A percentile compares a stretch with the other conserved stretches of the same genome.
phyloP scores from a whole-genome alignment of 2,797 vertebrate genomes.

The Myotis vivesi region DNA sequence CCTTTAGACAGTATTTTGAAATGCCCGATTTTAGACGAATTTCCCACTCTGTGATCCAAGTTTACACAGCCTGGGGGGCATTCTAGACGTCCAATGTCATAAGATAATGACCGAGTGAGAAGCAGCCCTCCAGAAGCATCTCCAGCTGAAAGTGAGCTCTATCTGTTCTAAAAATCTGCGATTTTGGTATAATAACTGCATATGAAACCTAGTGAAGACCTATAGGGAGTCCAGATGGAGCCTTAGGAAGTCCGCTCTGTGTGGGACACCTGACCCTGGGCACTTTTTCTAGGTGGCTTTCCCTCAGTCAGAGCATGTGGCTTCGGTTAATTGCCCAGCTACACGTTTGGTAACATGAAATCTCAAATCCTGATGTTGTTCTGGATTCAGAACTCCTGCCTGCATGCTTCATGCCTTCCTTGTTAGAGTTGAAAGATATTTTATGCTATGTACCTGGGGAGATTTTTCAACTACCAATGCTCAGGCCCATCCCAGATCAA shows the following conservation, averaged over 20 bases:
- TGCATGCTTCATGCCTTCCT: not conserved
- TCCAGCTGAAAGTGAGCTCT: not conserved
- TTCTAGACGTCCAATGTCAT: not conserved
- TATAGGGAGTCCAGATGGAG: not conserved
- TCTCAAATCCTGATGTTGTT: not conserved
- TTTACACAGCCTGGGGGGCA: not conserved
- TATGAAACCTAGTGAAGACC: not conserved
- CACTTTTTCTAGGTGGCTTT: not conserved
- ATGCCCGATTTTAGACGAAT: not conserved
- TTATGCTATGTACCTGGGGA: not conserved
- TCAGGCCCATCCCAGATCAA: not conserved
- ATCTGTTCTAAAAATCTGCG: not conserved
- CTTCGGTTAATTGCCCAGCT: not conserved
- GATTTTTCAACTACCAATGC: not conserved
- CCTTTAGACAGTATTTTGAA: not conserved
- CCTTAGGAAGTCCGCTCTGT: not conserved
- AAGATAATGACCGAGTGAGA: not conserved
- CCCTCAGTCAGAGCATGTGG: not conserved
- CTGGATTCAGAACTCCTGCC: not conserved
- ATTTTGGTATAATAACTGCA: not conserved
- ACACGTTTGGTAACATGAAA: not conserved
- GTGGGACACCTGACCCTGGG: rapidly evolving
- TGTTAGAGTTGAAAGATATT: not conserved
- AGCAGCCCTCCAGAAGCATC: not conserved
- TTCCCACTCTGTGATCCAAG: not conserved